Evolutionary conservation across 2,113 vertebrate species (phyloP).

Genomic region (Prinia subflava): DNA sequence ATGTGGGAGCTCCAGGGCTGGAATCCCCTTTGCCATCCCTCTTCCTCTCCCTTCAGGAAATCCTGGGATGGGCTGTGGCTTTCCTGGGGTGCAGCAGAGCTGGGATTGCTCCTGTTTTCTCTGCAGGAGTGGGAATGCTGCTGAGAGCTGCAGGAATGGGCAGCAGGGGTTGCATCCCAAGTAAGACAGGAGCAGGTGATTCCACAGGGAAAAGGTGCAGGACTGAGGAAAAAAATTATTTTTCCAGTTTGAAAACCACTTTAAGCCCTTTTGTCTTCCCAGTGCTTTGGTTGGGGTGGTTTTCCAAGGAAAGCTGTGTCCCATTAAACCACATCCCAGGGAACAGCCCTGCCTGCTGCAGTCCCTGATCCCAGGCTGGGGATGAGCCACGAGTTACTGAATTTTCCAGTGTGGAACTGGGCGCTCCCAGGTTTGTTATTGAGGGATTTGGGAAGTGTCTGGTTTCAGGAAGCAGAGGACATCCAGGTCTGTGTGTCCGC

Average conservation of each 20-base stretch:
- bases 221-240: too few species aligned
- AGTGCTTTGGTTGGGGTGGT: neutral
- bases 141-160: neutral
- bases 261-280: fast-evolving
- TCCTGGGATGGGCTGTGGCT: neutral
- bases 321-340: neutral
- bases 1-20: neutral
- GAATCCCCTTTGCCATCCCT: neutral
- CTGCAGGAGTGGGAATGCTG: neutral
- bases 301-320: neutral
- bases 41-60: neutral
- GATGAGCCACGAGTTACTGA: fast-evolving
- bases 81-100: neutral
- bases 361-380: neutral
- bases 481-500: neutral
- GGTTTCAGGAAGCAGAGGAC: neutral
- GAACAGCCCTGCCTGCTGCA: neutral
- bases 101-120: neutral
- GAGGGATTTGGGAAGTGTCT: neutral
- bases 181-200: neutral
- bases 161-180: neutral
- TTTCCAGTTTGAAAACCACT: neutral
- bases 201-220: neutral
- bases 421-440: neutral
- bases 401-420: neutral